A percentile compares a stretch with the other conserved stretches of the same genome.
These are phyloP conservation scores for Petrocephalus microphthalmus DNA, from an alignment of 2,113 vertebrate genomes.

Conservation along the genomic window DNA sequence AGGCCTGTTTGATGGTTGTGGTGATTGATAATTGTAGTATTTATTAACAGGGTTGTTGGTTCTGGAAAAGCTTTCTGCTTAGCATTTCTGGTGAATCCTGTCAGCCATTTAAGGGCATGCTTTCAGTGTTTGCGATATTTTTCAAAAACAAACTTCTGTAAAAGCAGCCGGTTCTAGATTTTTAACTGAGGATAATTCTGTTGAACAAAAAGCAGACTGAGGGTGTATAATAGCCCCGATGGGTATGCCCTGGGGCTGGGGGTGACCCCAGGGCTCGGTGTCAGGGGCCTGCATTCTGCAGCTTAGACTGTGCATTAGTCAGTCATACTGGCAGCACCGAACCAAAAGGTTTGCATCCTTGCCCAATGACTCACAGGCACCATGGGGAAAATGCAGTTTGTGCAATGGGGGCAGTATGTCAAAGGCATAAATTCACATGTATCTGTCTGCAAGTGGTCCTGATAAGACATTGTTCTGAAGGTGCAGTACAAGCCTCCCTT, in stretches of 20 bases:
- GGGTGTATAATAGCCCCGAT: not conserved
- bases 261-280: not conserved
- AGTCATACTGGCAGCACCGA: not conserved
- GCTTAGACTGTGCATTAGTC: not conserved
- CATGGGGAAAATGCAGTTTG: not conserved
- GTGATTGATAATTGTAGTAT: not conserved
- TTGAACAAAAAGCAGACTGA: not conserved
- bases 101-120: not conserved
- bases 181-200: not conserved
- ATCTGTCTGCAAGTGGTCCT: not conserved
- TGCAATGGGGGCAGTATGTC: not conserved
- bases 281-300: not conserved
- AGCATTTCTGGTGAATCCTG: not conserved
- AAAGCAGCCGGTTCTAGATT: not conserved
- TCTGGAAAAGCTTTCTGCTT: not conserved
- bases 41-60: not conserved
- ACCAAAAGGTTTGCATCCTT: not conserved
- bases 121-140: not conserved
- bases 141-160: not conserved
- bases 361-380: not conserved
- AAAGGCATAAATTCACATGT: not conserved
- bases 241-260: not conserved
- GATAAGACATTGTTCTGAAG: not conserved
- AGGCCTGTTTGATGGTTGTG: not conserved
- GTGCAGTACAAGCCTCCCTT: not conserved